Evolutionary conservation across 92 coral and sea anemone species (phyloP).

Genomic region (Chrysogorgia sp.): DNA sequence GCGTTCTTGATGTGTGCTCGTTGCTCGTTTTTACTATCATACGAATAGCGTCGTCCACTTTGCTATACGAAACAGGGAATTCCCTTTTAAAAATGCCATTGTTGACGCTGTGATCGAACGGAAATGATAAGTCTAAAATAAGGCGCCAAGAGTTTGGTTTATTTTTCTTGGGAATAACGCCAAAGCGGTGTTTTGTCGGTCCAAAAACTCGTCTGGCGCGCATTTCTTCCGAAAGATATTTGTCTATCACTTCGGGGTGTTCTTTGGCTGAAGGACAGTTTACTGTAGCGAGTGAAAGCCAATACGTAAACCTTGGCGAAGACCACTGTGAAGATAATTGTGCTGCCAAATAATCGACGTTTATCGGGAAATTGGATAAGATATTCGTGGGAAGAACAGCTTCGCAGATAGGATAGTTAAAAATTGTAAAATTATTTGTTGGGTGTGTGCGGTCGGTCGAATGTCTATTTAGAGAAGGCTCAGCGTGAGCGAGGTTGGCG

Average conservation of each 20-base stretch:
- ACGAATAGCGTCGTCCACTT: not conserved
- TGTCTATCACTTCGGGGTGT: too few species aligned
- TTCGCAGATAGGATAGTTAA: not conserved
- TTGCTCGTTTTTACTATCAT: not conserved
- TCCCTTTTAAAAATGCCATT: not conserved
- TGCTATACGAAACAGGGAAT: not conserved
- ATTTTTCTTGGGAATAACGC: too few species aligned
- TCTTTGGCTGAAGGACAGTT: not conserved
- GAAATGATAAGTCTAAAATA: too few species aligned
- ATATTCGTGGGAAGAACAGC: not conserved
- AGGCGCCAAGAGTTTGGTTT: too few species aligned
- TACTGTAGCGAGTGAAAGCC: not conserved
- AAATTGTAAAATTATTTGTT: not conserved
- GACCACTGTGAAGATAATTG: not conserved
- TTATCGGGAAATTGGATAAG: not conserved
- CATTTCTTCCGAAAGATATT: too few species aligned
- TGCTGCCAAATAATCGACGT: not conserved
- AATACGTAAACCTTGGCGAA: not conserved
- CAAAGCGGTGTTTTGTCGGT: too few species aligned
- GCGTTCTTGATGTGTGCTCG: not conserved
- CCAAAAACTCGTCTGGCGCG: too few species aligned
- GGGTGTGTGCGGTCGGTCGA: not conserved
- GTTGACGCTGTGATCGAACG: not conserved
- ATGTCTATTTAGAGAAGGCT: not conserved
- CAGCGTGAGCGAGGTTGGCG: not conserved